These are phyloP conservation scores for Cydia splendana DNA, from an alignment of 1,140 invertebrate species.

Conservation along the genomic window DNA sequence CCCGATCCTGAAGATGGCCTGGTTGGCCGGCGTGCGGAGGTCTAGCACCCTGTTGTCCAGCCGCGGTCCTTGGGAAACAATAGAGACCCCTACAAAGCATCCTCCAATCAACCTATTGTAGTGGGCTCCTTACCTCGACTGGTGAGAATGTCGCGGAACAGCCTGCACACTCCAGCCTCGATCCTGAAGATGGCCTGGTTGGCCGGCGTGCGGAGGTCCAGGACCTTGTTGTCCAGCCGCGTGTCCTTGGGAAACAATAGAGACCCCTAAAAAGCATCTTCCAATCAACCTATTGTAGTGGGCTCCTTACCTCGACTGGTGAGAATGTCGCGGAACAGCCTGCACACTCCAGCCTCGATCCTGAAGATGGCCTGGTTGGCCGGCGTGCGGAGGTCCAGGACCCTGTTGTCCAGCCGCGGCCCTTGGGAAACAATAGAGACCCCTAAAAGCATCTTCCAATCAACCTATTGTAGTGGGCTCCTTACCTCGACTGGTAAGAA, in stretches of 20 bases:
- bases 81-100: too few relatives aligned
- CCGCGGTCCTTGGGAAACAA: slow-evolving; percentile 85
- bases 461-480: too few relatives aligned
- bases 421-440: slow-evolving; percentile 80
- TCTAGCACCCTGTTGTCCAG: slow-evolving; percentile 97
- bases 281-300: too few relatives aligned
- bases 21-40: slow-evolving; percentile 96
- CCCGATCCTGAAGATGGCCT: slow-evolving; percentile 97
- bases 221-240: slow-evolving; percentile 92
- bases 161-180: slow-evolving; percentile 94
- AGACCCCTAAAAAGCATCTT: too few relatives aligned
- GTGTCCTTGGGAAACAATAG: slow-evolving; percentile 87
- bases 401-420: slow-evolving; percentile 94
- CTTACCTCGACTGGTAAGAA: slow-evolving; percentile 74
- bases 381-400: slow-evolving; percentile 96
- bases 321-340: slow-evolving; percentile 93
- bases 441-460: too few relatives aligned
- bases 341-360: slow-evolving; percentile 94
- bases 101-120: not conserved
- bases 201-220: slow-evolving; percentile 96
- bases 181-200: slow-evolving; percentile 98
- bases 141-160: slow-evolving; percentile 94
- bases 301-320: too few relatives aligned
- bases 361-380: slow-evolving; percentile 98
- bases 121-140: slow-evolving; percentile 75